Evolutionary conservation across 2,888 invertebrate genomes (phyloP).

Genomic region (Phaonia tiefii): DNA sequence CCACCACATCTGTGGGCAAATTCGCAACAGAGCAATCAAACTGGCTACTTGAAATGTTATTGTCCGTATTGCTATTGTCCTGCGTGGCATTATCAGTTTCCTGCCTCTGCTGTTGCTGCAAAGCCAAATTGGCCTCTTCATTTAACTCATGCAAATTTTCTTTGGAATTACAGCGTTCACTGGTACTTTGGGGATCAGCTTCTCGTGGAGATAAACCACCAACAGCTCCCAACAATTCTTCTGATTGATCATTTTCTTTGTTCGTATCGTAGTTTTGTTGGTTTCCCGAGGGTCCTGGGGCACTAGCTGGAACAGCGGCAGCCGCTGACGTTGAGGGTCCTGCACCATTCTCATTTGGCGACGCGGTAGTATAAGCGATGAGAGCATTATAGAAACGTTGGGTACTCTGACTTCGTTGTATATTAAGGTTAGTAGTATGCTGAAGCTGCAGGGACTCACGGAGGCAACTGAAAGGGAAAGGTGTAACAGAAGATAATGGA

Average conservation of each 20-base stretch:
- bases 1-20: constrained; percentile 14
- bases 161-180: constrained; percentile 67
- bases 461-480: constrained; percentile 74
- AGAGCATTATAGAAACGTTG: constrained; percentile 78
- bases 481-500: not conserved
- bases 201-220: constrained; percentile 61
- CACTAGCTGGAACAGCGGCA: not conserved
- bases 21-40: not conserved
- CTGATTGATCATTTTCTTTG: constrained; percentile 74
- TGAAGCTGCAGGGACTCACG: constrained; percentile 80
- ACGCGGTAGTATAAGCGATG: constrained; percentile 68
- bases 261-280: constrained; percentile 74
- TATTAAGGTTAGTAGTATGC: constrained; percentile 80
- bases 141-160: constrained; percentile 72
- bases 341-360: constrained; percentile 46
- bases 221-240: constrained; percentile 66
- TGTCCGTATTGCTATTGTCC: constrained; percentile 71
- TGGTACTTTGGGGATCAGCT: constrained; percentile 26
- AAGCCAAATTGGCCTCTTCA: constrained; percentile 71
- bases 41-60: constrained; percentile 61
- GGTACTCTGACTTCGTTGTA: constrained; percentile 80
- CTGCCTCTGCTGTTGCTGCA: constrained; percentile 70
- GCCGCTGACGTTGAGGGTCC: constrained; percentile 55
- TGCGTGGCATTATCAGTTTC: constrained; percentile 52
- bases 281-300: constrained; percentile 33